A percentile compares a stretch with the other conserved stretches of the same genome.
Conservation (phyloP, 2,797 vertebrate genomes). For the Corythornis leucogaster region DNA sequence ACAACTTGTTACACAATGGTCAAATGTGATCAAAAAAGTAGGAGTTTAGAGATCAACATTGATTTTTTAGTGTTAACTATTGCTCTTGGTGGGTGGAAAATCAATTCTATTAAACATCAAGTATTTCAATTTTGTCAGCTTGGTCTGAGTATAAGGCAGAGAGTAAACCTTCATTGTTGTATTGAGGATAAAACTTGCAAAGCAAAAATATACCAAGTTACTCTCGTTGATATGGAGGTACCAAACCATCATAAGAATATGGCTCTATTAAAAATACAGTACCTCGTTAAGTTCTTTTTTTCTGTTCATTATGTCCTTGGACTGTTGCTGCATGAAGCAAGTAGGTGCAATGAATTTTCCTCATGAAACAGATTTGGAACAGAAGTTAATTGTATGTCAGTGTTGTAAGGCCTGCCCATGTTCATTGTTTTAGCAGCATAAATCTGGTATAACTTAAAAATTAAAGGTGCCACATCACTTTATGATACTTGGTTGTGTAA, state of each 20-base stretch:
- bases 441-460: neutral
- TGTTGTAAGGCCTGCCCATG: neutral
- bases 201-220: neutral
- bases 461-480: accelerated
- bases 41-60: constrained; percentile 26
- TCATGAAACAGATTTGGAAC: neutral
- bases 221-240: neutral
- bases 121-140: constrained; percentile 37
- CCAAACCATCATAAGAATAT: neutral
- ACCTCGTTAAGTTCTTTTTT: neutral
- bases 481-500: neutral
- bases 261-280: neutral
- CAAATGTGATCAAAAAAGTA: constrained; percentile 16
- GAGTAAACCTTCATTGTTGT: constrained; percentile 4
- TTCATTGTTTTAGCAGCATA: neutral
- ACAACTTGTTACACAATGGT: constrained; percentile 9
- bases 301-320: neutral
- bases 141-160: constrained; percentile 6
- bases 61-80: constrained; percentile 49
- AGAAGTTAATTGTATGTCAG: neutral
- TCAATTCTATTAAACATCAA: constrained; percentile 54
- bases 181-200: neutral
- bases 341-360: neutral
- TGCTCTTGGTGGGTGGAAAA: constrained; percentile 59
- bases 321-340: neutral